These are phyloP conservation scores for Saccostrea cuccullata DNA, from an alignment of 1,140 invertebrate genomes.

Conservation along the genomic window DNA sequence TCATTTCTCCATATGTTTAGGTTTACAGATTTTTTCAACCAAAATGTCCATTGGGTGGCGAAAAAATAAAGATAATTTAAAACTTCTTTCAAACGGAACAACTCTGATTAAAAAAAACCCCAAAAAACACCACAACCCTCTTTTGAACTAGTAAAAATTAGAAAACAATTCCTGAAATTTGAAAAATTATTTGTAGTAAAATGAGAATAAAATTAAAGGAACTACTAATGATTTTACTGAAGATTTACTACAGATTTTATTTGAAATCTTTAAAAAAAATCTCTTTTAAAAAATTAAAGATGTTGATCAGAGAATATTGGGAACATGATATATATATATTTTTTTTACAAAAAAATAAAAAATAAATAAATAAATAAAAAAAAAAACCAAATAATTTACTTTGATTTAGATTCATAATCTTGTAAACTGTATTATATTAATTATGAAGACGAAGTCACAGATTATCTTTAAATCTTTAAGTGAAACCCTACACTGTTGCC, in stretches of 20 bases:
- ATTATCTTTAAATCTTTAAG: too few relatives aligned
- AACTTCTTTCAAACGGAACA: neutral
- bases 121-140: constrained; percentile 8
- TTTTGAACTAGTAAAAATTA: constrained; percentile 12
- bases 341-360: neutral
- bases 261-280: neutral
- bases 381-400: neutral
- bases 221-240: constrained; percentile 12
- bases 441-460: too few relatives aligned
- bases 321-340: constrained; percentile 7
- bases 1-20: neutral
- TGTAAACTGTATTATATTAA: too few relatives aligned
- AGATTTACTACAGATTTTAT: neutral
- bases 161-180: constrained; percentile 12
- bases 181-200: constrained; percentile 17
- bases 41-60: neutral
- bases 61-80: too few relatives aligned
- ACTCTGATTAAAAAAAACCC: neutral
- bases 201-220: constrained; percentile 11
- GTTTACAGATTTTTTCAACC: constrained; percentile 10
- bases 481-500: too few relatives aligned
- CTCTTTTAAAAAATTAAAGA: neutral
- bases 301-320: constrained; percentile 15
- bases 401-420: too few relatives aligned
- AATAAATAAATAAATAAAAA: neutral